Base-by-base conservation (phyloP, 2,888 invertebrate species). In the Thereva nobilitata region DNA sequence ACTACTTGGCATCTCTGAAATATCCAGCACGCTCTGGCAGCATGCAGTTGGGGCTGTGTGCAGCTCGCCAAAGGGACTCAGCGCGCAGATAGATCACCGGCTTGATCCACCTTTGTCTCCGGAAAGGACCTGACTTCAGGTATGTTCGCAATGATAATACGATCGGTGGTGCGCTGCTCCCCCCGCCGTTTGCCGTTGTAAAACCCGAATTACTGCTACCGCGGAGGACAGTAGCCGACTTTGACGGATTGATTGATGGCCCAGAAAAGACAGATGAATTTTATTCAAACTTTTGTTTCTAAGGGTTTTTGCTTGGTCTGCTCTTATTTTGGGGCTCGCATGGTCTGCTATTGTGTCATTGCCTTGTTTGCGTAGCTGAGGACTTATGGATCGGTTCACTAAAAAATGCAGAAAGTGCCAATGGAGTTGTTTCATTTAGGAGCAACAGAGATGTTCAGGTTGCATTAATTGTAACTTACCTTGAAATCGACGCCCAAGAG, bases 211-310 rank as follows among this genome's bases (percentile, higher is more conserved):
- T 69, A 69, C 67, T 69, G 68, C 56, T 64, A 65, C 68, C 23
- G 23, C 23, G 64, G 66, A 66, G 67, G 68, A 71, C 69, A 69
- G 69, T 69, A 71, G 69, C 71, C 10, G 64, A n/a, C 45, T 45
- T 69, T 72, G 73, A 72, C 71, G 71, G 70, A 71, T 73, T 73
- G 73, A 73, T 73, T 73, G 73, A 73, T 73, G 70, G 70, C 66
- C 64, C 65, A 67, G 42, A 42, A 54, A 66, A 69, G 66, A 66
- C 67, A 55, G 71, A 70, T 73, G 73, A 71, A 73, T 70, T 71
- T 70, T 68, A 71, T 71, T 71, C 68, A 59, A 61, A 64, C 66
- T 70, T 70, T 68, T 64, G 53, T 68, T 67, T 67, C 37, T n/a
- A n/a, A n/a, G n/a, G n/a, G n/a, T n/a, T n/a, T n/a, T n/a, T n/a